A percentile compares a stretch with the other conserved stretches of the same genome.
phyloP scores from a whole-genome alignment of 1,140 invertebrate genomes.

The Lepidurus packardi region DNA sequence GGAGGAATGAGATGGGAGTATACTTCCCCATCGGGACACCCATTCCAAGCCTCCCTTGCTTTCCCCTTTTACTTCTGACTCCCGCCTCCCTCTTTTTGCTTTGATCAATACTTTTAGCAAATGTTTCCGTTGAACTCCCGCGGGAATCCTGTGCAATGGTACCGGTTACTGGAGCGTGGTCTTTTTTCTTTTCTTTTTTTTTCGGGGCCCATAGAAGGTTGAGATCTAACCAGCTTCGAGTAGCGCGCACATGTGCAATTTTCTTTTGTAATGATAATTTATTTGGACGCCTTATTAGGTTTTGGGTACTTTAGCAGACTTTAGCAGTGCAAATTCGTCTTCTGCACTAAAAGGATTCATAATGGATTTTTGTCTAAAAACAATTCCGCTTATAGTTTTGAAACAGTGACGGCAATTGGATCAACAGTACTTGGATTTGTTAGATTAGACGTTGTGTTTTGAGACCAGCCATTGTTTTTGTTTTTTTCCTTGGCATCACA shows the following conservation, averaged over 20 bases:
- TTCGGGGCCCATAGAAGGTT: not conserved
- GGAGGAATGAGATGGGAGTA: not conserved
- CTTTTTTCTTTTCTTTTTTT: not conserved
- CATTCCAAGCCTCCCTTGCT: not conserved
- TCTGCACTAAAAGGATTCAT: no score
- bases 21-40: not conserved
- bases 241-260: not conserved
- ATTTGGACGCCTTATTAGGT: no score
- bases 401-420: not conserved
- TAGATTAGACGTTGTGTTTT: not conserved
- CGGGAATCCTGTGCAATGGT: not conserved
- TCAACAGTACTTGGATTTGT: not conserved
- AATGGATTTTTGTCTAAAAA: no score
- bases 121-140: constrained; percentile 4
- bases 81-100: constrained; percentile 6
- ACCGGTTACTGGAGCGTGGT: not conserved
- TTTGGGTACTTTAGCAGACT: no score
- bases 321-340: no score
- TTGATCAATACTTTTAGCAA: constrained; percentile 22
- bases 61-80: not conserved
- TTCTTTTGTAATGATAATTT: not conserved
- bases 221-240: not conserved
- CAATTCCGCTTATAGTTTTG: no score
- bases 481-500: not conserved
- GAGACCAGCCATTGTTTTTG: not conserved